Evolutionary conservation across 2,113 vertebrate species (phyloP), one percentile per base, ranked within the genome.

Genomic region (Cyanocitta stelleri): DNA sequence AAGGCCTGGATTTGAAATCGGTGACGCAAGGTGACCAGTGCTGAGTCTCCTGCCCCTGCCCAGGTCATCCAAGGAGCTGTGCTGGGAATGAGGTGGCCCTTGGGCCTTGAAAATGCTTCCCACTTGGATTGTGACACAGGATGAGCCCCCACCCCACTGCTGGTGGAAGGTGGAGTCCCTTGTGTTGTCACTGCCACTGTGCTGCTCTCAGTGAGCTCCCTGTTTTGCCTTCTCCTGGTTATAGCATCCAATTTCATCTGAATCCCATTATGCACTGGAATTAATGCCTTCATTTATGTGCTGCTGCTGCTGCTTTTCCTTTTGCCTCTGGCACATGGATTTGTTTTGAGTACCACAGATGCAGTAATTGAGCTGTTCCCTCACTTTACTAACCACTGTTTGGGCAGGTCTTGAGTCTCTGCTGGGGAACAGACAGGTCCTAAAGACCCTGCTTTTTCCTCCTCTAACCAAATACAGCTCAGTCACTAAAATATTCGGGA

Each of bases 71-170:
- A 23, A 61, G 41, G 35, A 56, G n/a, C 1, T 51, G 4, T 16
- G 8, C 8, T 27, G 62, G 61, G 41, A 58, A 9, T 26, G 61
- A 33, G 33, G 11, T 30, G 19, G 27, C 11, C 44, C 29, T 49
- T 32, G 44, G 46, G 15, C 9, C 41, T 18, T 21, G 35, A 13
- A 54, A 7, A 48, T 26, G 9, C 17, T 41, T 54, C 35, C 16
- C 9, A 0, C 6, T 10, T 33, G 41, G 46, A 18, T 7, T 43
- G 20, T 48, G 71, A 20, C 32, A 3, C 0, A 0, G 11, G 29
- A 4, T 4, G 67, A 83, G 14, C 35, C 41, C 14, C 14, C 19
- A 19, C 7, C 37, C 37, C 55, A 2, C 33, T 11, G 63, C 58
- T 35, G 51, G 2, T 6, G 10, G 16, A 49, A 49, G 54, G 44